Evolutionary conservation across 2,113 vertebrate species (phyloP).

Genomic region (Pantherophis guttatus): DNA sequence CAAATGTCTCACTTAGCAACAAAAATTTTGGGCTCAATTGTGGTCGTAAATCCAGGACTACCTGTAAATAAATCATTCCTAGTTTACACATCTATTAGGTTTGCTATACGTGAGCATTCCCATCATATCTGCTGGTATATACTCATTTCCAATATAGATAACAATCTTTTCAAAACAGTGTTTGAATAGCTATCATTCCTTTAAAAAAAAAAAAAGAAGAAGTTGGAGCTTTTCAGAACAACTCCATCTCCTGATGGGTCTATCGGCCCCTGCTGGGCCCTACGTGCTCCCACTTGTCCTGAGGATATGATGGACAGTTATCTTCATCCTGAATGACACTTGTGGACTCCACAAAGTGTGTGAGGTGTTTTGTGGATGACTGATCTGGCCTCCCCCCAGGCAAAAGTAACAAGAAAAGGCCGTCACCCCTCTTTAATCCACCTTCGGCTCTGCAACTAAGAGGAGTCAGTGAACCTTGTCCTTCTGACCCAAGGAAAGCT

Average conservation of each 20-base stretch:
- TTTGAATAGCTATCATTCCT: background rate
- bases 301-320: slow-evolving; percentile 59
- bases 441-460: background rate
- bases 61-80: background rate
- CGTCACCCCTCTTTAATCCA: slow-evolving; percentile 32
- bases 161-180: background rate
- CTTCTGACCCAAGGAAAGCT: slow-evolving; percentile 21
- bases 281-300: slow-evolving; percentile 25
- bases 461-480: slow-evolving; percentile 58
- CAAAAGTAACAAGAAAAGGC: slow-evolving; percentile 47
- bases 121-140: background rate
- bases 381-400: slow-evolving; percentile 40
- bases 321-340: slow-evolving; percentile 60
- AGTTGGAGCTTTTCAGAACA: rapidly evolving
- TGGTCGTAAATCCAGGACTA: too few species aligned
- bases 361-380: background rate
- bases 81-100: background rate
- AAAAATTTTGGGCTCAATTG: too few species aligned
- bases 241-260: background rate
- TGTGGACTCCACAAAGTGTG: slow-evolving; percentile 39
- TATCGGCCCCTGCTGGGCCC: background rate
- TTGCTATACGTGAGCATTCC: background rate
- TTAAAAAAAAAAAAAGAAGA: background rate
- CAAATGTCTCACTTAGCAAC: too few species aligned
- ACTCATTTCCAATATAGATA: background rate